Evolutionary conservation across 2,113 vertebrate species (phyloP), one percentile per base, ranked within the genome.

Genomic region (Urocolius indicus): DNA sequence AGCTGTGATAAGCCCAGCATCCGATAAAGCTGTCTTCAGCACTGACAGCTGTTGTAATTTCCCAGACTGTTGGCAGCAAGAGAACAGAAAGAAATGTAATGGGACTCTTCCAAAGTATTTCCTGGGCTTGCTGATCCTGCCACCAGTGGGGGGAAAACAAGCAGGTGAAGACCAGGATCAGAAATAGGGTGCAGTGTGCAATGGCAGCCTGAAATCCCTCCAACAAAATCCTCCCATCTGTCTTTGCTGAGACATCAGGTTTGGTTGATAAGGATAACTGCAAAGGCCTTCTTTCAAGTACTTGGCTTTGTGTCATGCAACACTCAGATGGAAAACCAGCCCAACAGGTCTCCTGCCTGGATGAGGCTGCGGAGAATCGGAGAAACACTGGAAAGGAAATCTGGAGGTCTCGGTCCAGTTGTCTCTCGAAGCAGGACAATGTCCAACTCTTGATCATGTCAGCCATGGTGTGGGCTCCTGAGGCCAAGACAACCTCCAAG

Each of bases 1-100:
- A 94, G 84, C 81, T 43, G 62, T 82, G 91, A 93, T 71, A 83
- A 94, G 67, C 74, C 66, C 48, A 7, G 73, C 32, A 54, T 20
- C 78, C 3, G 81, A 94, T 85, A 93, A 90, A 93, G 55, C 84
- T 76, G 71, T 77, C 87, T 83, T 34, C 81, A 87, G 9, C 49
- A 5, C 69, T 69, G 93, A 84, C 89, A 94, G 80, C 58, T 45
- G 13, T 20, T 43, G 49, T 8, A 69, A 93, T 77, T 69, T 88
- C 67, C 90, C 81, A 41, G 69, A 43, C 52, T 78, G 65, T 30
- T 0, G 0, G 34, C 38, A 69, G 81, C 1, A 10, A 75, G 73
- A n/a, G 41, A 83, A 76, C 4, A 72, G 54, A 24, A 85, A 89
- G 62, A 58, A 72, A 72, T 49, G 23, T 6, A 30, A 82, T 30